Conservation (phyloP, 2,888 invertebrate genomes). For the Acanthosepion lycidas region DNA sequence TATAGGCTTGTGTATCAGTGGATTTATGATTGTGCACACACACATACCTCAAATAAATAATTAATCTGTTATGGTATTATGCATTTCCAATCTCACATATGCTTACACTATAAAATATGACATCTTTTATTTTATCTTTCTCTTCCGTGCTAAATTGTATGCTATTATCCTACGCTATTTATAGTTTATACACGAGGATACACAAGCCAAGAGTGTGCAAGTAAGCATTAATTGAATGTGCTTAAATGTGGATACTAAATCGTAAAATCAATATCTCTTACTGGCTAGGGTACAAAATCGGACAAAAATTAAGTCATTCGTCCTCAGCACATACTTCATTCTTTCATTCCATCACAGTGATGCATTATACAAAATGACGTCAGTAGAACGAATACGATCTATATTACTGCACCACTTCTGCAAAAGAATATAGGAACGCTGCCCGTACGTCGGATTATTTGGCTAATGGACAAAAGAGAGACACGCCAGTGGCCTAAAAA, state of each 20-base stretch:
- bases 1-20: no score
- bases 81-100: no score
- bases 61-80: no score
- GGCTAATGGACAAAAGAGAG: background rate
- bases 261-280: background rate
- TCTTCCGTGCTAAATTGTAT: background rate
- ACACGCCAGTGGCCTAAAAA: background rate
- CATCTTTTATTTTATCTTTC: no score
- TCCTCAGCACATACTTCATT: background rate
- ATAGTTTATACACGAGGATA: background rate
- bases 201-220: background rate
- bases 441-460: background rate
- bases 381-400: conserved; percentile 12
- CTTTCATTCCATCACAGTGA: background rate
- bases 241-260: conserved; percentile 33
- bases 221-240: conserved; percentile 8
- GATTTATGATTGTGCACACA: no score
- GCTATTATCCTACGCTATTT: background rate
- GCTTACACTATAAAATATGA: no score
- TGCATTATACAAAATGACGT: background rate
- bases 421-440: conserved; percentile 2
- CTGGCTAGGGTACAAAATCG: conserved; percentile 22
- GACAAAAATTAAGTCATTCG: background rate
- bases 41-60: no score
- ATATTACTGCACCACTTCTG: background rate